Evolutionary conservation across 2,888 invertebrate species (phyloP).

Genomic region (Agonum fuliginosum): DNA sequence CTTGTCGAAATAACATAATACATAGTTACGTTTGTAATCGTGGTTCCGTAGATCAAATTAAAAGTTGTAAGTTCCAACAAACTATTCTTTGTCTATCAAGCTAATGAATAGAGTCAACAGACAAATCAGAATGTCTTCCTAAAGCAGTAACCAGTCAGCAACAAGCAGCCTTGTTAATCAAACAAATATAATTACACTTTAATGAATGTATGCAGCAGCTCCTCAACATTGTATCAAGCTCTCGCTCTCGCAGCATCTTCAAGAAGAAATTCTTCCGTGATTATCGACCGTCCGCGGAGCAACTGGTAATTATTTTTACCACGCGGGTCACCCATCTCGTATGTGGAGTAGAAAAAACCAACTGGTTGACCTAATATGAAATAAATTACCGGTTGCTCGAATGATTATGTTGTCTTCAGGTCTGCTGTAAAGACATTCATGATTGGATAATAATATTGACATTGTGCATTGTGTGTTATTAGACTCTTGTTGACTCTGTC

Average conservation of each 20-base stretch:
- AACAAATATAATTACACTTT: slow-evolving; percentile 48
- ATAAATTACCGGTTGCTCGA: slow-evolving; percentile 71
- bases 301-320: slow-evolving; percentile 38
- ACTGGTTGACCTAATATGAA: slow-evolving; percentile 69
- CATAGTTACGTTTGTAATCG: too few relatives aligned
- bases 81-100: slow-evolving; percentile 2
- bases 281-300: slow-evolving; percentile 21
- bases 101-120: slow-evolving; percentile 30
- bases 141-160: slow-evolving; percentile 2
- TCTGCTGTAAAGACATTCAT: slow-evolving; percentile 72
- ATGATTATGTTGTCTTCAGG: slow-evolving; percentile 72
- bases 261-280: slow-evolving; percentile 33
- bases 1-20: too few relatives aligned
- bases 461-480: slow-evolving; percentile 72
- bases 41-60: too few relatives aligned
- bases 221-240: not conserved
- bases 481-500: slow-evolving; percentile 68
- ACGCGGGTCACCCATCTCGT: slow-evolving; percentile 41
- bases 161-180: slow-evolving; percentile 41
- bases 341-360: slow-evolving; percentile 45
- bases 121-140: slow-evolving; percentile 9
- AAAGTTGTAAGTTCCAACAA: not conserved
- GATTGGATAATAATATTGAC: slow-evolving; percentile 74
- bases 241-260: not conserved
- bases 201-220: slow-evolving; percentile 40